Conservation (phyloP, 2,888 invertebrate genomes). For the Cenopis cana region DNA sequence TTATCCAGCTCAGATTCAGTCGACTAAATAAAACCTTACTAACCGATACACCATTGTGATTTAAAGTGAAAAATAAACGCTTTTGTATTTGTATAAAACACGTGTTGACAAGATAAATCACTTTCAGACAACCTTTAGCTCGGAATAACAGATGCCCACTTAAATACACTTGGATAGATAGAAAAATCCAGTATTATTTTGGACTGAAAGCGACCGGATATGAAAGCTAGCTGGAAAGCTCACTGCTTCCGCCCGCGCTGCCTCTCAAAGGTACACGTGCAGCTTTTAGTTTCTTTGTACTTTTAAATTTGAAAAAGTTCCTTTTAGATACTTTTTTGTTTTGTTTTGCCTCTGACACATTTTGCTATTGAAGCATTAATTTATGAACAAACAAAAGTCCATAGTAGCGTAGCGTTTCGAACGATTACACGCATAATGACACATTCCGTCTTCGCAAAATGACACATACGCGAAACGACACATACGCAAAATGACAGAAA, state of each 20-base stretch:
- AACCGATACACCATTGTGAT: too few species aligned
- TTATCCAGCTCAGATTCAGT: background rate
- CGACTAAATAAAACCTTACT: too few species aligned
- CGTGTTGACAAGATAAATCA: background rate
- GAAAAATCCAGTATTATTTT: conserved; percentile 41
- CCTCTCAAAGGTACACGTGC: conserved; percentile 42
- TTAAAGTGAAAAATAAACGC: too few species aligned
- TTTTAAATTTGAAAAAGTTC: conserved; percentile 44
- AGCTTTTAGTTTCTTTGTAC: conserved; percentile 44
- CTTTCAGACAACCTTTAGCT: background rate
- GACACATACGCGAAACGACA: too few species aligned
- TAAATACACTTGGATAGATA: conserved; percentile 23
- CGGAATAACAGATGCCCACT: background rate
- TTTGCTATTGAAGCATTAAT: background rate
- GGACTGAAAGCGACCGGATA: conserved; percentile 40
- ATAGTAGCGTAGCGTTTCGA: background rate
- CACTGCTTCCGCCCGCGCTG: conserved; percentile 29
- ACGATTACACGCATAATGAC: too few species aligned
- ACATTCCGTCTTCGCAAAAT: too few species aligned
- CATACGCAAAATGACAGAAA: too few species aligned
- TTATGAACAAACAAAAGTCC: background rate
- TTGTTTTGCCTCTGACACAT: conserved; percentile 29
- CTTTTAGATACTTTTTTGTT: conserved; percentile 23
- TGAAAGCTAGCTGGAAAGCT: conserved; percentile 43
- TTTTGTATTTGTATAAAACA: too few species aligned